Base-by-base conservation (phyloP, 2,888 invertebrate genomes). In the Coecobrya sp. region DNA sequence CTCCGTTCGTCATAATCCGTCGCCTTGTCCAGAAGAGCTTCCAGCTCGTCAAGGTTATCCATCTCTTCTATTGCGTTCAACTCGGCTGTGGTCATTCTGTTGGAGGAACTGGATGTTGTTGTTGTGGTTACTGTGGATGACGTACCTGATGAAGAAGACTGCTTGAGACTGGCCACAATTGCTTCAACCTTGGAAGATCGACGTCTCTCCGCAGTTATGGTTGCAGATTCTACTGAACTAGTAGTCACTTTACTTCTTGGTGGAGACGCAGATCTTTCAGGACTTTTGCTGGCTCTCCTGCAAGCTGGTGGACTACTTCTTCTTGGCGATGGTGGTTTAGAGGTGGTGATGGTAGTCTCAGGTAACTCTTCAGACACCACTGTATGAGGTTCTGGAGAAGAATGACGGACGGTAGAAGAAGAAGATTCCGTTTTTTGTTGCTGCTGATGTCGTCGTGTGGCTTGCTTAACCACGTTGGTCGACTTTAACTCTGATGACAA, bases 1-100 rank as follows among this genome's bases (percentile, higher is more conserved):
- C 98, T 97, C 94, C 98, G 96, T 95, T 98, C 96, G 95, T 98
- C 98, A 95, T 98, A 98, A 93, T 97, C 97, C 87, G 97, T 97
- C 91, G 97, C 97, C 95, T 97, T 97, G 96, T 98, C 97, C 95
- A 98, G 96, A 97, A 97, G 96, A 95, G 96, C 96, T 70, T 93
- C 93, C 30, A 95, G 73, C 76, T 94, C 93, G 8, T 65, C 84
- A 73, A 95, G 65, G 49, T 93, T 87, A 11, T 94, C 94, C 70
- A 94, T 94, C 10, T 88, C 76, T 0, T 94, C 94, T 0, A 95
- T 88, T 0, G 93, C 93, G 70, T 93, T 93, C 42, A 93, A 76
- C 62, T 92, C 92, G 0, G 92, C 16, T 3, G 91, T 91, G 2
- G 92, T 92, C 93, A 93, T 92, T 81, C 92, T 70, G 16, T 25